Evolutionary conservation across 1,140 invertebrate species (phyloP), one percentile per base, ranked within the genome.

Genomic region (Lucilia cuprina): DNA sequence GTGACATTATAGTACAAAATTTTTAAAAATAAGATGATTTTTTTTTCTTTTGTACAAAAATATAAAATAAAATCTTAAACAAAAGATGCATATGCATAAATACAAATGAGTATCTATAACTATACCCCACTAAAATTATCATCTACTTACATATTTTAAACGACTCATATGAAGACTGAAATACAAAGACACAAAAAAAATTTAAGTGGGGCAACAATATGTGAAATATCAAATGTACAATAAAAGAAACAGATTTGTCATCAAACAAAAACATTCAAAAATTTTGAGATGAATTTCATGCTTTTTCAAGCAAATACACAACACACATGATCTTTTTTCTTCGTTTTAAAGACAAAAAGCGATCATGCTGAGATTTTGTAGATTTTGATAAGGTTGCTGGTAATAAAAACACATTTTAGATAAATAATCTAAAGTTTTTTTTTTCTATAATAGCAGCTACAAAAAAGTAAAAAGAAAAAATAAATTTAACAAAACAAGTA

Each of bases 341-440:
- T 30, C 1, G 1, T 30, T 30, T 30, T 30, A 30, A 30, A 77
- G 4, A 77, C 30, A 77, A 77, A 55, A 55, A 55, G 4, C 50
- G 50, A 77, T 77, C 74, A 77, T 77, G 74, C 74, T 41, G 74
- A 77, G 34, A 77, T 77, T 77, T 41, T 77, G 34, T 17, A 55
- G 5, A 70, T 70, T 21, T 70, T 70, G 65, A 70, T 70, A 70
- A 70, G 7, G 19, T 14, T 14, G 12, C 50, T 30, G 25, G 25
- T 30, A 30, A 30, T 30, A 30, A 55, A 55, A 55, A 55, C 7
- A 55, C 50, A 55, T 55, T 55, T 55, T 55, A 55, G 50, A 55
- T 55, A 55, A 55, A 55, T 17, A 55, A 55, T 14, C 50, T 41
- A 41, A 41, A 41, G 41, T 41, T 41, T 41, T 7, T 41, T 3